phyloP scores from a whole-genome alignment of 2,113 vertebrate genomes.

The Tiliqua scincoides region DNA sequence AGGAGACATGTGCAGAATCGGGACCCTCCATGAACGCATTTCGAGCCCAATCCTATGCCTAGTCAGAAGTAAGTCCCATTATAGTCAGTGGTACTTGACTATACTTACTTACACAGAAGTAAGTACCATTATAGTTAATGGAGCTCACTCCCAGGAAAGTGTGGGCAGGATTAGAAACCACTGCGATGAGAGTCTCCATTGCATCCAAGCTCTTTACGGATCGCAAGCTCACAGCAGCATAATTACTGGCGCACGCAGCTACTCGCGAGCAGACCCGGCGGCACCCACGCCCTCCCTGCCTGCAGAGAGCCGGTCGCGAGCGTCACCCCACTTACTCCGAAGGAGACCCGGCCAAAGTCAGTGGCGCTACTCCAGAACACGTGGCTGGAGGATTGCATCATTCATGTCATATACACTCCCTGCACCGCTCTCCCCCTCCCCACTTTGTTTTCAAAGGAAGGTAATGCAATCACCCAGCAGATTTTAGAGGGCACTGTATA shows the following conservation, averaged over 20 bases:
- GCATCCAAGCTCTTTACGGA: neutral
- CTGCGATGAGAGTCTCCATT: neutral
- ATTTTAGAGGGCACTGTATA: neutral
- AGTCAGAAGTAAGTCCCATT: too few relatives aligned
- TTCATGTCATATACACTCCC: neutral
- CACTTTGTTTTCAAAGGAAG: neutral
- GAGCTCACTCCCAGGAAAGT: too few relatives aligned
- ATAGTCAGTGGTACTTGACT: too few relatives aligned
- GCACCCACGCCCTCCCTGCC: neutral
- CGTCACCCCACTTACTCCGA: neutral
- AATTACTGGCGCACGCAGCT: neutral
- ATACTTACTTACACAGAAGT: too few relatives aligned
- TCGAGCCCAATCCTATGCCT: too few relatives aligned
- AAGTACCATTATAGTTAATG: too few relatives aligned
- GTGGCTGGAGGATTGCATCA: conserved; percentile 4
- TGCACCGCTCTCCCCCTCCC: neutral
- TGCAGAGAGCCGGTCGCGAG: neutral
- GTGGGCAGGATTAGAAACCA: neutral
- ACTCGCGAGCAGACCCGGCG: neutral
- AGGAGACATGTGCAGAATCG: neutral
- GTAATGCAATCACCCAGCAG: conserved; percentile 9
- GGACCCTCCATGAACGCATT: too few relatives aligned
- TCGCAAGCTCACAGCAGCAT: neutral
- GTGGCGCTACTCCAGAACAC: neutral
- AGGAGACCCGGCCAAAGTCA: neutral